Conservation (phyloP, 2,113 vertebrate species). For the Alethe diademata region DNA sequence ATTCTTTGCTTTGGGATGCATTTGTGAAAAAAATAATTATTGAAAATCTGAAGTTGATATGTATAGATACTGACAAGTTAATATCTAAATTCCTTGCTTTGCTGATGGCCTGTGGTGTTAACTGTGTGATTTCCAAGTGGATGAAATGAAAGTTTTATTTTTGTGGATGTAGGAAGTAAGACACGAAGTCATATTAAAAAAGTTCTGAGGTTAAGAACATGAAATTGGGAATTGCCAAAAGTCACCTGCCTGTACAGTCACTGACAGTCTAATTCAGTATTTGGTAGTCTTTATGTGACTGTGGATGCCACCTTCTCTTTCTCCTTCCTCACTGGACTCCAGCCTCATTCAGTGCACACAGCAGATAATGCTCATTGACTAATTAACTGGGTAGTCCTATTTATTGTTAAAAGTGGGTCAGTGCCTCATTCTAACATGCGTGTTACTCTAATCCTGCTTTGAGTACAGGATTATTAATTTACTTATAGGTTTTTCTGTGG, state of each 20-base stretch:
- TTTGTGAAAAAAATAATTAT: not conserved
- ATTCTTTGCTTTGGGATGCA: not conserved
- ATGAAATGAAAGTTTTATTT: not conserved
- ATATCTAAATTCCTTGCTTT: not conserved
- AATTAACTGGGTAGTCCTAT: constrained; percentile 57
- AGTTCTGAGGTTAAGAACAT: not conserved
- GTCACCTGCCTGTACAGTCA: not conserved
- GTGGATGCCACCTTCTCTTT: not conserved
- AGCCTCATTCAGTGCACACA: not conserved
- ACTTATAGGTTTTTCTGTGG: constrained; percentile 29
- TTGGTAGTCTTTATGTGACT: not conserved
- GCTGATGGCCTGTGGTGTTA: not conserved
- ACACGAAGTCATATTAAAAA: not conserved
- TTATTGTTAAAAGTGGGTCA: constrained; percentile 68
- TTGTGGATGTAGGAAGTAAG: not conserved
- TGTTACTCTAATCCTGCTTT: constrained; percentile 52
- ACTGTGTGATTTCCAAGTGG: not conserved
- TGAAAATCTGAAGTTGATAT: not conserved
- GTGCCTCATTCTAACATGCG: constrained; percentile 42
- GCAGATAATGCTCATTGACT: constrained; percentile 45
- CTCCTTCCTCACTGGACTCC: not conserved
- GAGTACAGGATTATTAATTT: constrained; percentile 58
- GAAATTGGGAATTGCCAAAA: not conserved
- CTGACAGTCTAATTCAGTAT: not conserved
- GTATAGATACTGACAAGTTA: not conserved